A percentile compares a stretch with the other conserved stretches of the same genome.
Conservation (phyloP, 2,113 vertebrate species). For the Anarrhichthys ocellatus region DNA sequence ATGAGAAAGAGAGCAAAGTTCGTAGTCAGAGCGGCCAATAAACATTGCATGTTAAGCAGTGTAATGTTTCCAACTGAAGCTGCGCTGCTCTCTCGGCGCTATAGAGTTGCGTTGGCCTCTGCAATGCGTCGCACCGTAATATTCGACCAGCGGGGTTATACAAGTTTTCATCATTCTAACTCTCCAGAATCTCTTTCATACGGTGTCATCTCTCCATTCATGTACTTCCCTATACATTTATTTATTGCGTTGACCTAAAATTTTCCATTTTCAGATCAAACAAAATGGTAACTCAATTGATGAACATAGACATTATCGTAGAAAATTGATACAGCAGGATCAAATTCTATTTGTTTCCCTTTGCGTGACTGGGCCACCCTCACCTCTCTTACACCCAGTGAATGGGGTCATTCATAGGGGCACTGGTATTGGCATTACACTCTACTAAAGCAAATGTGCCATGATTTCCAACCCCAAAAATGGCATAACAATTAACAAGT, state of each 20-base stretch:
- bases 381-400: slow-evolving; percentile 63
- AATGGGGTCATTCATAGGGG: slow-evolving; percentile 67
- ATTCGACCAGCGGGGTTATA: slow-evolving; percentile 31
- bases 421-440: slow-evolving; percentile 54
- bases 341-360: slow-evolving; percentile 67
- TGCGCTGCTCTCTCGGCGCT: slow-evolving; percentile 19
- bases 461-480: slow-evolving; percentile 71
- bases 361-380: slow-evolving; percentile 64
- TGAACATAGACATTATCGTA: slow-evolving; percentile 71
- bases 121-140: slow-evolving; percentile 17
- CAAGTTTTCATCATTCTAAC: slow-evolving; percentile 56
- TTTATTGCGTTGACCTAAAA: slow-evolving; percentile 80
- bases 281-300: slow-evolving; percentile 77
- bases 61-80: slow-evolving; percentile 54
- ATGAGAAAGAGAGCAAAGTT: slow-evolving; percentile 45
- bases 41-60: slow-evolving; percentile 56
- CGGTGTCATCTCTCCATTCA: slow-evolving; percentile 79
- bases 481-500: slow-evolving; percentile 52
- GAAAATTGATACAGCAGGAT: slow-evolving; percentile 69
- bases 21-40: slow-evolving; percentile 34
- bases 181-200: slow-evolving; percentile 61
- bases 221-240: slow-evolving; percentile 78
- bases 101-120: slow-evolving; percentile 32
- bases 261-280: slow-evolving; percentile 74
- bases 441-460: slow-evolving; percentile 53